Base-by-base conservation (phyloP, 1,140 invertebrate genomes). In the Microplitis mediator region DNA sequence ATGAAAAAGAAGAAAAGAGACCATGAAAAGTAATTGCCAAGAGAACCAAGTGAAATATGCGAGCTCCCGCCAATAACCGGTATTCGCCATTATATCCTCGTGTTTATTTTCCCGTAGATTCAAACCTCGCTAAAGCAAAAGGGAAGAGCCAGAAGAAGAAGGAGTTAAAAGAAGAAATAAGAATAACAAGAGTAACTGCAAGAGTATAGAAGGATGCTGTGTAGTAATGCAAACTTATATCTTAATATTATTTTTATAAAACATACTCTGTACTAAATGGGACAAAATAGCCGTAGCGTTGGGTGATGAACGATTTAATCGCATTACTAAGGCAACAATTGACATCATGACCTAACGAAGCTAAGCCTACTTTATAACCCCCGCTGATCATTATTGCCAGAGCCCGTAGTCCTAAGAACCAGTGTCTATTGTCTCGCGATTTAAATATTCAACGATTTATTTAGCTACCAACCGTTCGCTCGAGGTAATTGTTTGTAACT, bases 1-100 rank as follows among this genome's bases (percentile, higher is more conserved):
- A 58, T 16, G 54, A 58, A 11, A 6, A 16, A 11, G 23, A 31
- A 9, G 32, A 61, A 61, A 31, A 61, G 60, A 61, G 32, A n/a
- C 52, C 52, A 23, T 61, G 60, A 61, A 61, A 61, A 61, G 32
- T 23, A 35, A 61, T 61, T 32, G 60, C 69, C 16, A 50, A 62
- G 58, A 6, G 45, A 70, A 58, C 39, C 74, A 76, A 77, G 79
- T 83, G 80, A 84, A 83, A 81, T 84, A 83, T 81, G 77, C 75
- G 74, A 81, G 81, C 73, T 74, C 71, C 79, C 79, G 78, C 80
- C 80, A 82, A 82, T 80, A 84, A 84, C 82, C 82, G 81, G 82
- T 84, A 78, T 79, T 54, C 75, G 64, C 68, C 71, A 56, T 65
- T 58, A 39, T 70, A 65, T 45, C 67, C 73, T 63, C 67, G 39